These are phyloP conservation scores for Oncorhynchus nerka DNA, from an alignment of 2,113 vertebrate species.

Conservation along the genomic window DNA sequence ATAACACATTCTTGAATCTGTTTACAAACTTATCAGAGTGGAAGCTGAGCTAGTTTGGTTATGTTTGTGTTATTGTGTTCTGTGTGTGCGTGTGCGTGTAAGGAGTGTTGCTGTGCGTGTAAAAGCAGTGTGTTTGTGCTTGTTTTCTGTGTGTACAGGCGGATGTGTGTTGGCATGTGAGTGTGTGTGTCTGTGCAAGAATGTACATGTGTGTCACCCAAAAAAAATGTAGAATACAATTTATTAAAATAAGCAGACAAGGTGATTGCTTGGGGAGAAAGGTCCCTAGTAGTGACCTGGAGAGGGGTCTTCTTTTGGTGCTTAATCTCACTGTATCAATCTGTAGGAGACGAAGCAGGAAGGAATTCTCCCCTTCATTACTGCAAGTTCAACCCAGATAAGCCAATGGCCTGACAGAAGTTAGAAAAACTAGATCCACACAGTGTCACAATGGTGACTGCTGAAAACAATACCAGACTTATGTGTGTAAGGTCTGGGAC, in stretches of 20 bases:
- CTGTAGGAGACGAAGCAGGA: constrained; percentile 1
- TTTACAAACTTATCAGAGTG: constrained; percentile 43
- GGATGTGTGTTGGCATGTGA: not conserved
- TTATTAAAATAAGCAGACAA: constrained; percentile 51
- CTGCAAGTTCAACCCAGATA: constrained; percentile 19
- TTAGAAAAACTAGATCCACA: constrained; percentile 16
- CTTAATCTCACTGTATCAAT: constrained; percentile 18
- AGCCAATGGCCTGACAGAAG: constrained; percentile 12
- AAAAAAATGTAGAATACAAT: not conserved
- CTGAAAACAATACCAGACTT: constrained; percentile 14
- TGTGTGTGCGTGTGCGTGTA: no score
- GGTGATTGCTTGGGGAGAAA: constrained; percentile 41
- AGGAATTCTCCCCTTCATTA: constrained; percentile 31
- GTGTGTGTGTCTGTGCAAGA: constrained; percentile 7
- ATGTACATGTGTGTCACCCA: not conserved
- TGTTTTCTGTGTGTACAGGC: constrained; percentile 12
- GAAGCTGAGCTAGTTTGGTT: constrained; percentile 22
- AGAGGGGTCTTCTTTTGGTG: constrained; percentile 10
- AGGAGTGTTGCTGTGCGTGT: no score
- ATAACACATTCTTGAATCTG: constrained; percentile 46
- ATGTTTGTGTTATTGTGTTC: not conserved
- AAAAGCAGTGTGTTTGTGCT: not conserved
- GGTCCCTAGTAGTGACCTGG: not conserved
- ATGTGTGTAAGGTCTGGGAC: not conserved
- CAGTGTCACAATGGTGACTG: constrained; percentile 1